Evolutionary conservation across 2,113 vertebrate species (phyloP), one percentile per base, ranked within the genome.

Genomic region (Steatornis caripensis): DNA sequence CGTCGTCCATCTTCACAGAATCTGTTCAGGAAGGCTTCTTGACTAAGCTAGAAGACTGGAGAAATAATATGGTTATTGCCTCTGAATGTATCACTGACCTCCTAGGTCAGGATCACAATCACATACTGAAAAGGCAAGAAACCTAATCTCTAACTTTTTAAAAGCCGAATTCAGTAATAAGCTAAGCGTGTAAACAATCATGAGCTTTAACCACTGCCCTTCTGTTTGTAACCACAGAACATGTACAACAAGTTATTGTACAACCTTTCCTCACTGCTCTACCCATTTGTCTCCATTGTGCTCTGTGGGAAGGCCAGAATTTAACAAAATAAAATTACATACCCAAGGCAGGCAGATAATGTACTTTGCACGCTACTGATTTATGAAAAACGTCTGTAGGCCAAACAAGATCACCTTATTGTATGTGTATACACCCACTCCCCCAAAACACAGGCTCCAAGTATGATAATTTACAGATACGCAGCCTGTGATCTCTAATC

Each of bases 391-490:
- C 0, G 9, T 32, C 76, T 36, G n/a, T 0, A 57, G 37, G 41
- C 51, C 45, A 15, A 86, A 68, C 7, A 29, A 19, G 54, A 43
- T 12, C 34, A 1, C 29, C 3, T 3, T 1, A 5, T 1, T 41
- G 11, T 10, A 17, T 1, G 12, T 21, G 46, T 6, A 4, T 1
- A 17, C 8, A 11, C 5, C 15, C 69, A 72, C 3, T n/a, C n/a
- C n/a, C n/a, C 19, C 41, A 24, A 4, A 13, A 4, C 36, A 69
- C 24, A 66, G 27, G 43, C 37, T 49, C n/a, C 36, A 9, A 5
- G 8, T 0, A 21, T 0, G 0, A 22, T 7, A 3, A 71, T 22
- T n/a, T 51, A 39, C 53, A 71, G 48, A 24, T 19, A 27, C 0
- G 37, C 1, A 43, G 64, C 36, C n/a, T 17, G 29, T 3, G 22